phyloP scores from a whole-genome alignment of 2,797 vertebrate genomes.

The Heterohyrax brucei region DNA sequence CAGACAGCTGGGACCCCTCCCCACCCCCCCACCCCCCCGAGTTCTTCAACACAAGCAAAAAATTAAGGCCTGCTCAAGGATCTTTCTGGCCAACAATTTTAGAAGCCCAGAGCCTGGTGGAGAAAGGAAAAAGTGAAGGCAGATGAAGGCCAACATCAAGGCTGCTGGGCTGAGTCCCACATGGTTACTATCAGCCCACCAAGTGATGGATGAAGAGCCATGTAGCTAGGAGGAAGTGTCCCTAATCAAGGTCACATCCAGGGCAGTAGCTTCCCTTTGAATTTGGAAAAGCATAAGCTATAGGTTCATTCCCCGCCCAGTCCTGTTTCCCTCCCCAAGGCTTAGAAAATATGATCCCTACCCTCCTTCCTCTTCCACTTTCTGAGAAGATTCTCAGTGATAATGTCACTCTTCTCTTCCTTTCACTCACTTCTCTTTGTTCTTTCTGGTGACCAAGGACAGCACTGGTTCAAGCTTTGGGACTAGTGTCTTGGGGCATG shows the following conservation, averaged over 20 bases:
- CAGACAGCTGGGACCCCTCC: conserved; percentile 72
- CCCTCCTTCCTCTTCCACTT: neutral
- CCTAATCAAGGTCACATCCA: neutral
- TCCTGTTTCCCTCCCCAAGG: neutral
- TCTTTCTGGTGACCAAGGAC: conserved; percentile 28
- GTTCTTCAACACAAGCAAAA: conserved; percentile 64
- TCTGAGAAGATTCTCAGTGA: neutral
- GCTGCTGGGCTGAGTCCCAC: neutral
- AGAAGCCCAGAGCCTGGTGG: conserved; percentile 35
- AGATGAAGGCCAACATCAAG: conserved; percentile 42
- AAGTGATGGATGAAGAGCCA: neutral
- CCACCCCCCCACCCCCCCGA: neutral
- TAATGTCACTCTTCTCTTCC: neutral
- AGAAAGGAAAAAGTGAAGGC: neutral
- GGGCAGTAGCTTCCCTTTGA: conserved; percentile 9
- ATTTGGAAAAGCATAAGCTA: neutral
- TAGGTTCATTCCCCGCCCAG: neutral
- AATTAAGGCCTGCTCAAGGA: neutral
- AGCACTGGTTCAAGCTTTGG: neutral
- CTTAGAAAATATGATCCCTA: conserved; percentile 10
- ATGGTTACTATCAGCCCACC: neutral
- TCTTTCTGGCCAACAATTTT: conserved; percentile 48
- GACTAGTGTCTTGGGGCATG: neutral
- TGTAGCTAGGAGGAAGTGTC: neutral
- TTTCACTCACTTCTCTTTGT: neutral